Evolutionary conservation across 2,797 vertebrate species (phyloP).

Genomic region (Sebastes kiyomatsui): DNA sequence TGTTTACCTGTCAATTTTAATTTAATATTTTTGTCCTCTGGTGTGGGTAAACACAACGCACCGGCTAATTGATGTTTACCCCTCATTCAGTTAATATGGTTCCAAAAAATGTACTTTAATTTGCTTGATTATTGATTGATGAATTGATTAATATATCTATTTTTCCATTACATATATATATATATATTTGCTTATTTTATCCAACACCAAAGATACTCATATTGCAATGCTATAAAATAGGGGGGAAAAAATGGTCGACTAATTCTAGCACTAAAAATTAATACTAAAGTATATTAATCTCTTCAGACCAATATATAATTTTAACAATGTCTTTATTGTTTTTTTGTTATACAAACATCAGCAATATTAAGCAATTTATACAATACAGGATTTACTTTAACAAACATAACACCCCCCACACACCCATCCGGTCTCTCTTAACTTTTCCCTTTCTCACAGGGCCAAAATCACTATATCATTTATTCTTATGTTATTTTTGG

Average conservation of each 20-base stretch:
- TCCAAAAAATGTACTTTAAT: background rate
- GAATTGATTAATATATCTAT: too few relatives aligned
- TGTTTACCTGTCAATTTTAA: background rate
- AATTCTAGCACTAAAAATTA: background rate
- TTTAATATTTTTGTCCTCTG: accelerated
- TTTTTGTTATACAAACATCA: too few relatives aligned
- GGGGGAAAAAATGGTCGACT: too few relatives aligned
- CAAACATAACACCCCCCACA: too few relatives aligned
- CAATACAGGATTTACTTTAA: too few relatives aligned
- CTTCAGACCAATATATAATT: background rate
- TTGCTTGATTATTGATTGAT: background rate
- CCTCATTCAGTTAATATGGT: background rate
- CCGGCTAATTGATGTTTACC: background rate
- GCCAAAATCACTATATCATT: background rate
- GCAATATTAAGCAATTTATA: too few relatives aligned
- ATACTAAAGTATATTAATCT: too few relatives aligned
- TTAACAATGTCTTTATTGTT: too few relatives aligned
- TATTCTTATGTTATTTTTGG: background rate
- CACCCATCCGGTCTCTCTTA: accelerated
- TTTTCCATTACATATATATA: background rate
- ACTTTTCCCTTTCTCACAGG: accelerated
- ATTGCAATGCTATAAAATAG: background rate
- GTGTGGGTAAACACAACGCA: background rate
- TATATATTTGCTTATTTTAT: background rate
- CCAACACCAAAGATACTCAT: background rate